Base-by-base conservation (phyloP, 2,797 vertebrate genomes). In the Chelon auratus region DNA sequence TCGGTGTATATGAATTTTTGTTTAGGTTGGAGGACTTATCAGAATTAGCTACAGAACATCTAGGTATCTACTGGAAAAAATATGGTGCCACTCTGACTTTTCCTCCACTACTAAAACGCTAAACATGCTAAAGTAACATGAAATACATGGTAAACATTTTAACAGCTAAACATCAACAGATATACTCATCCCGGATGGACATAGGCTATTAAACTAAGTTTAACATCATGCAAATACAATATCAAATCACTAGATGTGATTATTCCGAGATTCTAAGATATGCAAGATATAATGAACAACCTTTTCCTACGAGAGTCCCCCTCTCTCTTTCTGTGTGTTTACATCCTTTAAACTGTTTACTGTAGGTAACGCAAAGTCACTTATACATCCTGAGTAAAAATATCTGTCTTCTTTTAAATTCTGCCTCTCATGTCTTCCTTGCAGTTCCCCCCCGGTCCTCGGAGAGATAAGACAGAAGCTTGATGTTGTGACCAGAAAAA, bases 401-500 rank as follows among this genome's bases (percentile, higher is more conserved):
- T 24, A 9, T 2, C 43, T 68, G 15, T 45, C 43, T 80, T 60
- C 51, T 68, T 81, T 75, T 39, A 65, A 56, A 62, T 54, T 70
- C 37, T 45, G 10, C 45, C 62, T 63, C 30, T 67, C 40, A 56
- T 62, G 57, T 70, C 66, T 84, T 18, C 22, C 52, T 60, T 56
- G 52, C 39, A 73, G 42, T 68, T 43, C 54, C 61, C 37, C 61
- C 33, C 17, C 39, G 18, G 62, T 83, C 52, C 75, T 83, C 76
- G 30, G 81, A 78, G 70, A 72, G 42, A 81, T 81, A 65, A 80
- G 78, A 69, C 58, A 78, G 60, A 78, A 70, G 71, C 42, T 78
- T 64, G 17, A 84, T 24, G 58, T 78, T 79, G 75, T 81, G 66
- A 87, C 74, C 58, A 55, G 52, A 53, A 83, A 87, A 83, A 87